Evolutionary conservation across 2,797 vertebrate species (phyloP).

Genomic region (Heteromormyrus szaboi): DNA sequence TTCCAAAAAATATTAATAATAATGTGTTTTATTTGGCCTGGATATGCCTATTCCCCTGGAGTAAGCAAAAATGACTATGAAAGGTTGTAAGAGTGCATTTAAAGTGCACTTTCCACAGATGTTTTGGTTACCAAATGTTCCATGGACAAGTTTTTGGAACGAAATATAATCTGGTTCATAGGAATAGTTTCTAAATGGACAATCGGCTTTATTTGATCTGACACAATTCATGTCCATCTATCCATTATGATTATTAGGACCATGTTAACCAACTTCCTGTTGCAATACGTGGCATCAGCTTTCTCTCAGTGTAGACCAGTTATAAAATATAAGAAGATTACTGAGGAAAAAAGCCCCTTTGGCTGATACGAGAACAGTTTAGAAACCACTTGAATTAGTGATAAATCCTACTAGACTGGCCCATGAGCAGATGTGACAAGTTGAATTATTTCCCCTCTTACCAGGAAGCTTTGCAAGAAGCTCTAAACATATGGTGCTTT

Average conservation of each 20-base stretch:
- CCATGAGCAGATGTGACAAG: constrained; percentile 85
- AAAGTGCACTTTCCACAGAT: not conserved
- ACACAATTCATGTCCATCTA: constrained; percentile 32
- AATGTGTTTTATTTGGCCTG: not conserved
- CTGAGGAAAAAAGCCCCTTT: constrained; percentile 60
- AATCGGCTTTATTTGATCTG: constrained; percentile 32
- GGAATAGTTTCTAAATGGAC: constrained; percentile 26
- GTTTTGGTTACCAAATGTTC: constrained; percentile 9
- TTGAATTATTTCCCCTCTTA: constrained; percentile 84
- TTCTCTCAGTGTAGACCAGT: constrained; percentile 47
- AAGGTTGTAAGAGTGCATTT: constrained; percentile 5
- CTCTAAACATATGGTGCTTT: constrained; percentile 80
- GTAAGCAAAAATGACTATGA: not conserved
- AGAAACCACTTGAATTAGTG: constrained; percentile 82
- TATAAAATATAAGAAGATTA: constrained; percentile 58
- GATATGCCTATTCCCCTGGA: not conserved
- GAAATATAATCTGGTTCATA: constrained; percentile 30
- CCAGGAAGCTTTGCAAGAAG: constrained; percentile 81
- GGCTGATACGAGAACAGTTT: constrained; percentile 78
- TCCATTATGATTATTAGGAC: constrained; percentile 43
- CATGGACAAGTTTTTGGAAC: constrained; percentile 16
- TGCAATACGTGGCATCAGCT: constrained; percentile 37
- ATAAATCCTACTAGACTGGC: constrained; percentile 83
- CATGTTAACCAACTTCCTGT: constrained; percentile 42
- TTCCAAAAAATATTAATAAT: not conserved